A percentile compares a stretch with the other conserved stretches of the same genome.
Conservation (phyloP, 2,888 invertebrate species). For the Ethmia dodecea region DNA sequence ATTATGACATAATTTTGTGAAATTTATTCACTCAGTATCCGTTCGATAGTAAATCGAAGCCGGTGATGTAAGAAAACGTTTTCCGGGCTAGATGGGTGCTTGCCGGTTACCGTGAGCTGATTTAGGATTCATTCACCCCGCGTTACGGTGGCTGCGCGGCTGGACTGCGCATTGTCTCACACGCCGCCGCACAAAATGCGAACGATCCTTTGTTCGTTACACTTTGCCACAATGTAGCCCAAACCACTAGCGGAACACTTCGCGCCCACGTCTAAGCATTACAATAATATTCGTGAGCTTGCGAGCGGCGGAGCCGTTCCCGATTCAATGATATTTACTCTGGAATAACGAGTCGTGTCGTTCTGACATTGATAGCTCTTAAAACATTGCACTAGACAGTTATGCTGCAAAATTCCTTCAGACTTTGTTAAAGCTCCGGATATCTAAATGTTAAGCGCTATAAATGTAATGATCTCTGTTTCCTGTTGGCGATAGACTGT, state of each 20-base stretch:
- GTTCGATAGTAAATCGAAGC: conserved; percentile 1
- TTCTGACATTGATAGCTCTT: conserved; percentile 43
- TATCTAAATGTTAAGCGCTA: conserved; percentile 1
- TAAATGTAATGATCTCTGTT: conserved; percentile 19
- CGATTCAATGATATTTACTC: conserved; percentile 52
- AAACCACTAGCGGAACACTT: conserved; percentile 54
- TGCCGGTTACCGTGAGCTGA: conserved; percentile 41
- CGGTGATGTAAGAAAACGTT: conserved; percentile 19
- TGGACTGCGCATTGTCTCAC: conserved; percentile 63
- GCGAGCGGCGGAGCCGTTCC: conserved; percentile 39
- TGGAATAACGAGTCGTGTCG: conserved; percentile 44
- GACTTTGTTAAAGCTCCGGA: conserved; percentile 3
- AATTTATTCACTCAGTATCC: conserved; percentile 1
- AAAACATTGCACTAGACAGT: conserved; percentile 24
- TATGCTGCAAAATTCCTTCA: conserved; percentile 1
- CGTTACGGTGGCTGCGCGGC: conserved; percentile 58
- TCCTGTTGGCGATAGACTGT: conserved; percentile 25
- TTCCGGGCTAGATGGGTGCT: conserved; percentile 18
- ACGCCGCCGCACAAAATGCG: conserved; percentile 45
- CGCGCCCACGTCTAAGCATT: conserved; percentile 55
- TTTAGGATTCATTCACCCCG: conserved; percentile 68
- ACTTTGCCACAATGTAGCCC: conserved; percentile 56
- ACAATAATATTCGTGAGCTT: conserved; percentile 46
- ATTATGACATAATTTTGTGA: conserved; percentile 5
- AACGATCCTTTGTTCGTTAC: conserved; percentile 70